Evolutionary conservation across 2,113 vertebrate species (phyloP).

Genomic region (Phrynocephalus versicolor): DNA sequence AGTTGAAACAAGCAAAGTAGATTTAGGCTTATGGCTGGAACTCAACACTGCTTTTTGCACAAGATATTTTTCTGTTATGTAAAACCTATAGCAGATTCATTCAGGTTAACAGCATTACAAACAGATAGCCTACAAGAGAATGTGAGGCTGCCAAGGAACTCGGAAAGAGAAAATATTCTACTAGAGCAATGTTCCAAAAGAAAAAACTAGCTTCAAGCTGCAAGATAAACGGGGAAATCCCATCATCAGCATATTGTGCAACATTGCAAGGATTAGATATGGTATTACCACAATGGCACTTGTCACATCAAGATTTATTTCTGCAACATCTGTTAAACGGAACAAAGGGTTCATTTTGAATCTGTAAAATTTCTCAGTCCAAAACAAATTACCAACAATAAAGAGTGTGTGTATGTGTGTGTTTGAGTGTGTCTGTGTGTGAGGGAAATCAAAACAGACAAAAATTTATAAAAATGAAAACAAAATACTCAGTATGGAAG

Average conservation of each 20-base stretch:
- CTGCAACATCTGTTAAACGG: slow-evolving; percentile 33
- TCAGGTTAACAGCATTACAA: background rate
- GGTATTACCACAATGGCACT: background rate
- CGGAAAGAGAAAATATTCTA: background rate
- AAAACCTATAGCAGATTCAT: background rate
- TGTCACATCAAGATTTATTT: slow-evolving; percentile 28
- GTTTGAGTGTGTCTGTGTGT: too few species aligned
- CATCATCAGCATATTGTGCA: background rate
- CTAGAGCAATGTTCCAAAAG: background rate
- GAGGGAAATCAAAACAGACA: slow-evolving; percentile 30
- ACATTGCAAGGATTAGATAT: slow-evolving; percentile 13
- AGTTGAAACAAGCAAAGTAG: too few species aligned
- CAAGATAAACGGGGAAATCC: slow-evolving; percentile 7
- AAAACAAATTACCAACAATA: slow-evolving; percentile 38
- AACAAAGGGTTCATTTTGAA: background rate
- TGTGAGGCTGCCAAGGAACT: background rate
- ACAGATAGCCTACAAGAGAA: background rate
- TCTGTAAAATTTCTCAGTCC: slow-evolving; percentile 12
- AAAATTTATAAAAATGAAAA: slow-evolving; percentile 45
- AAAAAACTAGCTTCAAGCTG: slow-evolving; percentile 5
- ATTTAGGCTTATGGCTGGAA: background rate
- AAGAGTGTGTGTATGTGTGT: slow-evolving; percentile 12
- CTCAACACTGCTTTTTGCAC: background rate
- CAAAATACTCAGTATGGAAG: slow-evolving; percentile 60
- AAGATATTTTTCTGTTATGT: background rate